These are phyloP conservation scores for Caenorhabditis uteleia DNA, from an alignment of 2,888 invertebrate species.

Conservation along the genomic window DNA sequence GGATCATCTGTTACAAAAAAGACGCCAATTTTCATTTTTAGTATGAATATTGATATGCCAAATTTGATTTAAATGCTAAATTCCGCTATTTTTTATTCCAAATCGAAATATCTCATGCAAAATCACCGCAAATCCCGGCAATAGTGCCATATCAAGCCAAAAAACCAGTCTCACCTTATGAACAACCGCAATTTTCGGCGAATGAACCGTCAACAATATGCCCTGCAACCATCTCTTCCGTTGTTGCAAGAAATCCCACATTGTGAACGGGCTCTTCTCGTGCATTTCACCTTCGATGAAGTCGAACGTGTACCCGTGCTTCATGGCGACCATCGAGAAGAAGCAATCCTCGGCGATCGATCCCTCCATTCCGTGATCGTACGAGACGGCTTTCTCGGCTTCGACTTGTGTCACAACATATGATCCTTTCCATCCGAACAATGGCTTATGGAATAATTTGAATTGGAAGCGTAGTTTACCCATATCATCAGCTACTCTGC, in stretches of 20 bases:
- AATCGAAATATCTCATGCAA: too few relatives aligned
- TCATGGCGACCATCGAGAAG: conserved; percentile 92
- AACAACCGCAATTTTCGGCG: conserved; percentile 60
- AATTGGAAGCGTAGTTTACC: conserved; percentile 92
- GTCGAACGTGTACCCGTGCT: conserved; percentile 87
- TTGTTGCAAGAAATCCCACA: conserved; percentile 93
- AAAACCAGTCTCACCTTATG: too few relatives aligned
- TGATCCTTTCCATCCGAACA: conserved; percentile 97
- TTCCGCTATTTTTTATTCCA: too few relatives aligned
- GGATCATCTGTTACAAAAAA: too few relatives aligned
- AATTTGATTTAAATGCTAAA: too few relatives aligned
- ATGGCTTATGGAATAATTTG: conserved; percentile 88
- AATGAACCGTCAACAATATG: conserved; percentile 72
- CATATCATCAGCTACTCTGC: conserved; percentile 95
- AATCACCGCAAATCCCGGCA: too few relatives aligned
- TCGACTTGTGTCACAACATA: conserved; percentile 92
- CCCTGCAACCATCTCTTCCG: conserved; percentile 88
- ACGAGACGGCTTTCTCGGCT: conserved; percentile 89
- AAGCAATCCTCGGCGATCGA: conserved; percentile 97
- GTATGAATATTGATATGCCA: too few relatives aligned
- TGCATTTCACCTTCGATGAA: conserved; percentile 97
- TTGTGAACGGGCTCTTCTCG: conserved; percentile 93
- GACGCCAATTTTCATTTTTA: too few relatives aligned
- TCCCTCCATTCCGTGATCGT: conserved; percentile 93
- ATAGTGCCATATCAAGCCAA: too few relatives aligned